phyloP scores from a whole-genome alignment of 1,140 invertebrate genomes.

The Trinorchestia longiramus region DNA sequence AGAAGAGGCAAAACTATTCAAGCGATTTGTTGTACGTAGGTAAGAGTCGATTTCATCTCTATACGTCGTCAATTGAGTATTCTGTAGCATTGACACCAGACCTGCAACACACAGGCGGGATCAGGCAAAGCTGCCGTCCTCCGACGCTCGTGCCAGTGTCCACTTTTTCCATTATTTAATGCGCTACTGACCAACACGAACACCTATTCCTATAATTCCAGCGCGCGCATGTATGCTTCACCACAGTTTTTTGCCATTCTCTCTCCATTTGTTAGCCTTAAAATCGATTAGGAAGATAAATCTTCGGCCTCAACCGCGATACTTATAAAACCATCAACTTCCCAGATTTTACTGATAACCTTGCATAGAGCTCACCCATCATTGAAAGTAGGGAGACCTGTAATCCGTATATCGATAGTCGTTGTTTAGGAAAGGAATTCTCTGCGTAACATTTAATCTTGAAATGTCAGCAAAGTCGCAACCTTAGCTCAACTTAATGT shows the following conservation, averaged over 20 bases:
- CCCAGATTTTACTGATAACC: conserved; percentile 7
- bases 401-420: background rate
- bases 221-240: background rate
- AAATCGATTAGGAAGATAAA: conserved; percentile 36
- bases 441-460: background rate
- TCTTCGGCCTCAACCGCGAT: background rate
- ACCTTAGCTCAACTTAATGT: background rate
- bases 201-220: background rate
- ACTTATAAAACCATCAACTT: conserved; percentile 4
- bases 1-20: background rate
- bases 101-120: no score
- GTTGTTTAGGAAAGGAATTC: background rate
- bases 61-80: background rate
- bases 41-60: background rate
- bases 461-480: no score
- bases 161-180: background rate
- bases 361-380: background rate
- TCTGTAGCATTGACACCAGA: background rate
- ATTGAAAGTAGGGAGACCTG: background rate
- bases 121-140: background rate
- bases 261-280: background rate
- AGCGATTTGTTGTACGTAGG: background rate
- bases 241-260: background rate
- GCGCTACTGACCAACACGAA: background rate
- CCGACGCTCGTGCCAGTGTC: background rate